Evolutionary conservation across 2,888 invertebrate species (phyloP).

Genomic region (Leucania comma): DNA sequence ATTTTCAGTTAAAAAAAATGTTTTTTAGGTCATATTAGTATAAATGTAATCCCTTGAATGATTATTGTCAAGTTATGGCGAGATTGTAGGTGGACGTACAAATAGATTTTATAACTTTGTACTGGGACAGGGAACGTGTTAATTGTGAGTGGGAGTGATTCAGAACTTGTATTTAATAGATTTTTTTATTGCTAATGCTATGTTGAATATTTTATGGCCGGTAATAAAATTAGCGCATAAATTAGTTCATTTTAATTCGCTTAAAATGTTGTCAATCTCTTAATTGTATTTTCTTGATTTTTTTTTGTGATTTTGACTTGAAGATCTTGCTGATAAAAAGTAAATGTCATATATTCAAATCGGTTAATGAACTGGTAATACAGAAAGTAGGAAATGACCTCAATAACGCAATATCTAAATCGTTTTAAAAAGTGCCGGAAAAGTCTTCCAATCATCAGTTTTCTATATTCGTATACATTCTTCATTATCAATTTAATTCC

Average conservation of each 20-base stretch:
- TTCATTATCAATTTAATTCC: not conserved
- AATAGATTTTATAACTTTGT: too few species aligned
- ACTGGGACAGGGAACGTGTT: too few species aligned
- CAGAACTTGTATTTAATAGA: constrained; percentile 20
- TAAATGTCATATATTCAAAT: not conserved
- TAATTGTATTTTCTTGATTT: not conserved
- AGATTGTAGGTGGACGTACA: too few species aligned
- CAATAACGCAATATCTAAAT: constrained; percentile 6
- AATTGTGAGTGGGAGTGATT: constrained; percentile 43
- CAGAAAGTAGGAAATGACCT: constrained; percentile 20
- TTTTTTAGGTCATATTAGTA: too few species aligned
- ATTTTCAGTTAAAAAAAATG: too few species aligned
- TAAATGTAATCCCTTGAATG: too few species aligned
- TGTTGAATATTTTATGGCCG: constrained; percentile 36
- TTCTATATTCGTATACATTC: constrained; percentile 7
- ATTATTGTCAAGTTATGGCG: too few species aligned
- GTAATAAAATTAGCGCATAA: constrained; percentile 18
- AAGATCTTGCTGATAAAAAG: not conserved
- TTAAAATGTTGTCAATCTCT: constrained; percentile 9
- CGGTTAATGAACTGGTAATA: not conserved
- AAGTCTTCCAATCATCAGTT: not conserved
- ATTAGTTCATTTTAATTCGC: not conserved
- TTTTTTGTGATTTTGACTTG: not conserved
- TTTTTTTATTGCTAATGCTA: constrained; percentile 27
- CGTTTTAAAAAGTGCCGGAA: not conserved